These are phyloP conservation scores for Chymomyza fuscimana DNA, from an alignment of 2,888 invertebrate species.

Conservation along the genomic window DNA sequence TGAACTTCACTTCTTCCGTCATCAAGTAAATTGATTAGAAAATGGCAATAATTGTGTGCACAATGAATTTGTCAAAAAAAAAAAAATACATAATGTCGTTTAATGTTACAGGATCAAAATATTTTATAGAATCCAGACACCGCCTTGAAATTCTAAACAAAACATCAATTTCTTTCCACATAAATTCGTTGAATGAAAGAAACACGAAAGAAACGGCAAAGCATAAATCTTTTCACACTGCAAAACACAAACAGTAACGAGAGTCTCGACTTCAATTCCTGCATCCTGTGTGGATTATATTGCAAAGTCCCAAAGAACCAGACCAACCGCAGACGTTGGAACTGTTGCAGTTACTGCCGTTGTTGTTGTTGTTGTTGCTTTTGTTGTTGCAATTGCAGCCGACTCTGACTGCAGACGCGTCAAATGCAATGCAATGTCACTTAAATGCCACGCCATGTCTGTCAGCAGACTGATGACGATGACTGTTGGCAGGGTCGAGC, in stretches of 20 bases:
- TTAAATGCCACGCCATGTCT: conserved; percentile 60
- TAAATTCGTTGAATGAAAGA: background rate
- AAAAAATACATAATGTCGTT: conserved; percentile 4
- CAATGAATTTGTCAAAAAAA: conserved; percentile 59
- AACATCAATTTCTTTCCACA: background rate
- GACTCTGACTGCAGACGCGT: conserved; percentile 32
- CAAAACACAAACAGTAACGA: conserved; percentile 15
- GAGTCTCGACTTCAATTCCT: background rate
- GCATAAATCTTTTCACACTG: conserved; percentile 15
- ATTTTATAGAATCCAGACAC: conserved; percentile 60
- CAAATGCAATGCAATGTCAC: conserved; percentile 52
- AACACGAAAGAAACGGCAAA: background rate
- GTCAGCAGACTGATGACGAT: conserved; percentile 44
- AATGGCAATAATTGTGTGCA: conserved; percentile 37
- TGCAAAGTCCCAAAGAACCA: conserved; percentile 1
- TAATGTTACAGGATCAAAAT: conserved; percentile 54
- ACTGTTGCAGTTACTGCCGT: background rate
- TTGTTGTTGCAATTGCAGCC: background rate
- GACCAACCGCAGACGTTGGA: conserved; percentile 53
- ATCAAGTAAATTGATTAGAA: conserved; percentile 58
- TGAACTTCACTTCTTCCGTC: conserved; percentile 45
- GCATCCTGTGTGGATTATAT: conserved; percentile 20
- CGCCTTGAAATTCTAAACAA: background rate
- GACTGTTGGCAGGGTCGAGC: conserved; percentile 21
- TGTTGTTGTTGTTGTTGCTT: background rate